Percentiles rank a stretch among this genome's conserved stretches.
These are phyloP conservation scores for Campylorhamphus procurvoides DNA, from an alignment of 2,113 vertebrate genomes.

Conservation along the genomic window DNA sequence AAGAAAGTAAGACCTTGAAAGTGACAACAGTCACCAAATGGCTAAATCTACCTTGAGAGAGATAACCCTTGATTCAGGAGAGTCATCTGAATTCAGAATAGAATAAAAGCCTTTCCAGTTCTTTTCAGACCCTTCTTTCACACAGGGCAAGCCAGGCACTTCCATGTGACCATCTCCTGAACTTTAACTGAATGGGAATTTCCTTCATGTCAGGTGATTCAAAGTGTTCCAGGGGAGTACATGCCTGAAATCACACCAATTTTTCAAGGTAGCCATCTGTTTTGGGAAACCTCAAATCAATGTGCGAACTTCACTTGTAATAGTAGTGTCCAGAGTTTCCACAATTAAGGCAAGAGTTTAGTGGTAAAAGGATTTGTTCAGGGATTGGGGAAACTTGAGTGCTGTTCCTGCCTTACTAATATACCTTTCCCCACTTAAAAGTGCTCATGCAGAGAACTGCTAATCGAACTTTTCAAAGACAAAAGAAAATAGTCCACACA, in stretches of 20 bases:
- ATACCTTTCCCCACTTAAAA: neutral
- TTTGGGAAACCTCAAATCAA: neutral
- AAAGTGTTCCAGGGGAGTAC: neutral
- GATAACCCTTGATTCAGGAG: neutral
- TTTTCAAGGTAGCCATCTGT: neutral
- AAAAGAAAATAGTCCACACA: neutral
- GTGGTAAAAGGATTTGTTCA: neutral
- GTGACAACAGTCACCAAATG: neutral
- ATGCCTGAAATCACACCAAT: neutral
- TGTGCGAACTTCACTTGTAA: neutral
- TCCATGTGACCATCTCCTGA: rapidly evolving
- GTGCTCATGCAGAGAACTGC: neutral
- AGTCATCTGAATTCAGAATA: neutral
- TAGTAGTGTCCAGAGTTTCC: neutral
- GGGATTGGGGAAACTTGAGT: neutral
- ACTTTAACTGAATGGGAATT: neutral
- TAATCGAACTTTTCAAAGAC: neutral
- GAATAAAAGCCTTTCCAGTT: neutral
- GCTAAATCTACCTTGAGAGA: neutral
- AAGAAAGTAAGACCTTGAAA: neutral
- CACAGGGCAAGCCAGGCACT: neutral
- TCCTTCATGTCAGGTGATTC: neutral
- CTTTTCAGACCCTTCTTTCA: neutral
- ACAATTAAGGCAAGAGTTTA: neutral
- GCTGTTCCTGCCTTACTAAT: neutral